Percentiles rank a stretch among this genome's conserved stretches.
phyloP scores from a whole-genome alignment of 1,140 invertebrate species.

The Pseudomyrmex sp. region DNA sequence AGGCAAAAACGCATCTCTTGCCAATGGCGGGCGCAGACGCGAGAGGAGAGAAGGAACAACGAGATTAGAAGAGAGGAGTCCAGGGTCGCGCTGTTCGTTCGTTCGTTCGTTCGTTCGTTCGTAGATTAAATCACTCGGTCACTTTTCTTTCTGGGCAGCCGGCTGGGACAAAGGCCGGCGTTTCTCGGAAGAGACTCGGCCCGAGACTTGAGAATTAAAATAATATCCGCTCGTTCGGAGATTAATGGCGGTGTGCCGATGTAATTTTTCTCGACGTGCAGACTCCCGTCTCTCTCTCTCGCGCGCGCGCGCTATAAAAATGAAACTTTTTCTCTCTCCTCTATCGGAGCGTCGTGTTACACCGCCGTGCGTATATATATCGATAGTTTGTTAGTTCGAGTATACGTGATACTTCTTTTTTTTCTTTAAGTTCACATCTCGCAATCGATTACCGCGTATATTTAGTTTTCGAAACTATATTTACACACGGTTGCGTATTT shows the following conservation, averaged over 20 bases:
- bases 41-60: constrained; percentile 44
- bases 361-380: background rate
- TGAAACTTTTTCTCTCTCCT: background rate
- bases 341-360: background rate
- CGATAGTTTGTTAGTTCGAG: constrained; percentile 3
- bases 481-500: too few relatives aligned
- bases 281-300: constrained; percentile 26
- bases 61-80: constrained; percentile 58
- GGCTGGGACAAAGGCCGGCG: constrained; percentile 79
- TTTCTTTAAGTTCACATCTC: background rate
- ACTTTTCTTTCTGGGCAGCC: constrained; percentile 80
- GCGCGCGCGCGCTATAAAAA: background rate
- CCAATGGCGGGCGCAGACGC: constrained; percentile 44
- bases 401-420: constrained; percentile 1
- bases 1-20: constrained; percentile 66
- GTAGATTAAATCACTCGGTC: constrained; percentile 79
- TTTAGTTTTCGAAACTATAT: background rate
- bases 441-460: too few relatives aligned
- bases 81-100: constrained; percentile 64
- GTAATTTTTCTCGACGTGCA: constrained; percentile 76
- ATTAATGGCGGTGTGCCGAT: constrained; percentile 80
- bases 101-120: constrained; percentile 69
- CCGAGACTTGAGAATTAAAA: constrained; percentile 80
- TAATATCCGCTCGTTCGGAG: constrained; percentile 82
- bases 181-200: constrained; percentile 79